Conservation (phyloP, 2,888 invertebrate species). For the Agrochola lota region DNA sequence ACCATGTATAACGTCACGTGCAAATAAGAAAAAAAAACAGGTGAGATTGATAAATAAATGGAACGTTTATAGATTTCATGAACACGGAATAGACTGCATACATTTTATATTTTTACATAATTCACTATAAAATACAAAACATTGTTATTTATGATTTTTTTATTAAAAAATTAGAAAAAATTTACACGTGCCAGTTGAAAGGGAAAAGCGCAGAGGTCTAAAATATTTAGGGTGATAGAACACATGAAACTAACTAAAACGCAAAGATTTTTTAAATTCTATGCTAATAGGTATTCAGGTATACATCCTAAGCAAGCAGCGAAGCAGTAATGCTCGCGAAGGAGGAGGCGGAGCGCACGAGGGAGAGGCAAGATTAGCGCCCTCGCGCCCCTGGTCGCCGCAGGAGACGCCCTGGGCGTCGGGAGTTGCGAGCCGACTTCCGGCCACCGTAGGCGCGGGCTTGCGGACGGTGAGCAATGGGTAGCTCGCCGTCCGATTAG, state of each 20-base stretch:
- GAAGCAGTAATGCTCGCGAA: no score
- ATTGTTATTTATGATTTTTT: not conserved
- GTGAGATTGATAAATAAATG: constrained; percentile 44
- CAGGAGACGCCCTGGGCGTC: no score
- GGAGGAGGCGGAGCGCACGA: no score
- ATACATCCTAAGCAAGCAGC: no score
- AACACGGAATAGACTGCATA: constrained; percentile 34
- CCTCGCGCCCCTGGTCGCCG: no score
- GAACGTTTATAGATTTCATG: constrained; percentile 36
- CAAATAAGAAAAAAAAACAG: constrained; percentile 14
- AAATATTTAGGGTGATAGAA: not conserved
- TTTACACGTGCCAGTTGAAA: constrained; percentile 8
- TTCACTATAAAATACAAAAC: constrained; percentile 54
- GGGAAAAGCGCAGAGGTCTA: not conserved
- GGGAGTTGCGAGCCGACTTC: no score
- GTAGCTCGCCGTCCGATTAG: no score
- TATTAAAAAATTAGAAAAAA: not conserved
- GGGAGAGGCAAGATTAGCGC: no score
- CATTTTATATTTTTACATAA: constrained; percentile 43
- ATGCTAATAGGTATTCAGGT: not conserved
- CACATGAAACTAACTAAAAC: not conserved
- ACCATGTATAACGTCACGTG: constrained; percentile 28
- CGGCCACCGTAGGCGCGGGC: no score
- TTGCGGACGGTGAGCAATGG: no score
- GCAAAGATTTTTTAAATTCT: not conserved